Base-by-base conservation (phyloP, 2,888 invertebrate genomes). In the Epistrophella euchroma region DNA sequence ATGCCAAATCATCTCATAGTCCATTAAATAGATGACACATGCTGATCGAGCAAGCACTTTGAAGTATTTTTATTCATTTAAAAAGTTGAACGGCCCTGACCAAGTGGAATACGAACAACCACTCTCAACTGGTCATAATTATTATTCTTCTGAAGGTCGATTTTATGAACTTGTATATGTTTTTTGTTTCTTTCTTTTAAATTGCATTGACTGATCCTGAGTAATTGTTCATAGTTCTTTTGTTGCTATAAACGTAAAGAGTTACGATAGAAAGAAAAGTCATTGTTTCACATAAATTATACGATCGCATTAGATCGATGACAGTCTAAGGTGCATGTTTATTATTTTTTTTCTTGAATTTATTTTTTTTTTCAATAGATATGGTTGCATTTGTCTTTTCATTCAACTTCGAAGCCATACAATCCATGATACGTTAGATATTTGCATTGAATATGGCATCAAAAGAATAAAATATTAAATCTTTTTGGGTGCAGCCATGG, bases 401-500 rank as follows among this genome's bases (percentile, higher is more conserved):
- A 35, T 68, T 64, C 55, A 45, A 55, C 28, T 55, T 40, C 13
- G 32, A 28, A 47, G 47, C 11, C 28, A 17, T 22, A n/a, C 28
- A 66, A 32, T 35, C 56, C 47, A 75, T 37, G 40, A 45, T 19
- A 74, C 32, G 74, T 43, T 47, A 55, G 56, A 66, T 47, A 64
- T 64, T 64, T 74, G 64, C 74, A 74, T 74, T 64, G 43, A 74
- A 64, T 55, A n/a, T 52, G 52, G 43, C 15, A 45, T 35, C n/a
- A 37, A 52, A 22, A 32, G n/a, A 28, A 50, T 43, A 13, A 19
- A 25, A 55, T 64, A 19, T 15, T 68, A 35, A 35, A 45, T 74
- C 52, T 19, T 50, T 80, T 68, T 74, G 74, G 80, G 80, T 80
- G 80, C 80, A 80, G 74, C 13, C 19, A 64, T n/a, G 13, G 17